Conservation (phyloP, 2,797 vertebrate genomes). For the Halcyon leucocephala region DNA sequence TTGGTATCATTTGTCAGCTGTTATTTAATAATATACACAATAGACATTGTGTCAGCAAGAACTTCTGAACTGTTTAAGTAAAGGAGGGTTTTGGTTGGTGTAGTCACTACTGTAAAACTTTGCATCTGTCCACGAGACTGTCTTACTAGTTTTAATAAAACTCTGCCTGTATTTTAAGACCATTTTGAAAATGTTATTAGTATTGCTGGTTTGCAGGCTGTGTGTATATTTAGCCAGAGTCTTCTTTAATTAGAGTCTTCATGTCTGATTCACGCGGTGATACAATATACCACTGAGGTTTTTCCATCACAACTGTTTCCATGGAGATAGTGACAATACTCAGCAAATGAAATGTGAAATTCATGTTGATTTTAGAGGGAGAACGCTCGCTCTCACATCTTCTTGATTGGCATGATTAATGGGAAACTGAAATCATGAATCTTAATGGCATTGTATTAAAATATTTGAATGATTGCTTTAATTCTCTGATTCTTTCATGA, state of each 20-base stretch:
- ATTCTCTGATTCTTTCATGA: not conserved
- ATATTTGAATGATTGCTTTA: not conserved
- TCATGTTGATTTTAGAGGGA: conserved; percentile 3
- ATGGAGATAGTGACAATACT: conserved; percentile 44
- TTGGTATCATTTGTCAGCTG: not conserved
- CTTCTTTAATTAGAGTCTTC: conserved; percentile 38
- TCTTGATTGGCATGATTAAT: conserved; percentile 32
- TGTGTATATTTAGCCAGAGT: conserved; percentile 52
- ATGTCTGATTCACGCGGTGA: conserved; percentile 40
- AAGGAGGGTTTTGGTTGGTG: not conserved
- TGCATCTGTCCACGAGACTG: not conserved
- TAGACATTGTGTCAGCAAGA: not conserved
- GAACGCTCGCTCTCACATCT: not conserved
- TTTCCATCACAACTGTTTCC: conserved; percentile 53
- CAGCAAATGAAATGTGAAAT: conserved; percentile 1
- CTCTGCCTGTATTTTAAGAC: not conserved
- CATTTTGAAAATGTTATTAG: not conserved
- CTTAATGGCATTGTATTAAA: not conserved
- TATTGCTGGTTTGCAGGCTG: not conserved
- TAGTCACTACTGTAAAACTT: not conserved
- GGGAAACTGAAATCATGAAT: not conserved
- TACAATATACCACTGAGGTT: conserved; percentile 21
- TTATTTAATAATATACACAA: not conserved
- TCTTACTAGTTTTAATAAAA: not conserved
- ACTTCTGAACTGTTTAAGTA: not conserved